Conservation (phyloP, 2,888 invertebrate genomes). For the Branchipolynoe longqiensis region DNA sequence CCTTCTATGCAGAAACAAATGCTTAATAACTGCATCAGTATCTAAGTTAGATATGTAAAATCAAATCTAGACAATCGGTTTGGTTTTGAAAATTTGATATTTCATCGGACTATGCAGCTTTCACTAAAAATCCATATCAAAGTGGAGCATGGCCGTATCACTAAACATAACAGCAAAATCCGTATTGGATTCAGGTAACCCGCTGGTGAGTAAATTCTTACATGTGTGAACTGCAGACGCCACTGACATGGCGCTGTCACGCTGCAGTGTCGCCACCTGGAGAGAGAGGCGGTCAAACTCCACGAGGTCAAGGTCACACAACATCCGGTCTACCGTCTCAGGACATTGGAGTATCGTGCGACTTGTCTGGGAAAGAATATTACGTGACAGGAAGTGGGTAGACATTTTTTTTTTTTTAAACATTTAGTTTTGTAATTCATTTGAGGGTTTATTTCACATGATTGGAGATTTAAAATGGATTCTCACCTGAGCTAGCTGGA, state of each 20-base stretch:
- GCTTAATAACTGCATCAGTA: no score
- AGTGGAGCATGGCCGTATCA: no score
- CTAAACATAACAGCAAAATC: no score
- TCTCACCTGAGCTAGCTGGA: slow-evolving; percentile 58
- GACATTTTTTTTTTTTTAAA: neutral
- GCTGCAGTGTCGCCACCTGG: slow-evolving; percentile 14
- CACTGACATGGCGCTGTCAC: neutral
- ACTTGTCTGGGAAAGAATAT: slow-evolving; percentile 1
- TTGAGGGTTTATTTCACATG: neutral
- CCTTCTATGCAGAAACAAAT: no score
- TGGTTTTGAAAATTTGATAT: no score
- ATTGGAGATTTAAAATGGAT: neutral
- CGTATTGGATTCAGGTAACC: no score
- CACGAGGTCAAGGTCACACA: slow-evolving; percentile 26
- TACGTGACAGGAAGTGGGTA: neutral
- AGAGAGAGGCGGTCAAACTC: slow-evolving; percentile 38
- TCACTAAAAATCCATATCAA: no score
- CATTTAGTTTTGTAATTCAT: neutral
- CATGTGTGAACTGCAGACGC: neutral
- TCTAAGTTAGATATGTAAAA: no score
- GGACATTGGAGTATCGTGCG: slow-evolving; percentile 1
- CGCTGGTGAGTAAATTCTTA: no score
- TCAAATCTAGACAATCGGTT: no score
- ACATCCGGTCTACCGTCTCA: slow-evolving; percentile 27
- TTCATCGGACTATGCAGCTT: no score